Evolutionary conservation across 2,888 invertebrate genomes (phyloP).

Genomic region (Pseudeuparius sepicola): DNA sequence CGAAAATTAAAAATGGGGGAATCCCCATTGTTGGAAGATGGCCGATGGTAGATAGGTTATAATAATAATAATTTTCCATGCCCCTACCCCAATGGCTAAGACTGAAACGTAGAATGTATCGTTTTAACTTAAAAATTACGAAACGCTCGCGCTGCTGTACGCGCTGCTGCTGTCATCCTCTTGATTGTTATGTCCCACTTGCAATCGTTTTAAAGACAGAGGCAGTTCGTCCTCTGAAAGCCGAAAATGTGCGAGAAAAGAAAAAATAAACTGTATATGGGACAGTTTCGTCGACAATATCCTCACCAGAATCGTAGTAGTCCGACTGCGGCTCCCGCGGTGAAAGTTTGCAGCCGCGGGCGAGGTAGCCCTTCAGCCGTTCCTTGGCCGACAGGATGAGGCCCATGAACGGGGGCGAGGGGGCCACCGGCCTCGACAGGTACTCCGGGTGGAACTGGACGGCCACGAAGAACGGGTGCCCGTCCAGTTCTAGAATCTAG

Average conservation of each 20-base stretch:
- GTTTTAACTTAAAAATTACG: no score
- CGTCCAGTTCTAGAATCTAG: slow-evolving; percentile 73
- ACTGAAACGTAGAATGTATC: no score
- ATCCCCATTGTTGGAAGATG: no score
- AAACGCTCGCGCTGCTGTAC: slow-evolving; percentile 32
- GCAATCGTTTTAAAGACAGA: slow-evolving; percentile 25
- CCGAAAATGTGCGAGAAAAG: no score
- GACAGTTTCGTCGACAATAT: no score
- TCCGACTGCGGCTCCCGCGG: slow-evolving; percentile 61
- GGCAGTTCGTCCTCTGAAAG: slow-evolving; percentile 28
- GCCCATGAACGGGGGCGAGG: slow-evolving; percentile 93
- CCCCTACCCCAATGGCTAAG: no score
- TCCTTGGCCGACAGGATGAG: slow-evolving; percentile 82
- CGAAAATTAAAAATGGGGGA: no score
- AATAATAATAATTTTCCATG: no score
- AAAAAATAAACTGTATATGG: no score
- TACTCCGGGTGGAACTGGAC: slow-evolving; percentile 99
- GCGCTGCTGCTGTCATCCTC: slow-evolving; percentile 35
- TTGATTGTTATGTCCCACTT: slow-evolving; percentile 23
- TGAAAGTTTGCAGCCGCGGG: slow-evolving; percentile 63
- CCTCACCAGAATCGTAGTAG: slow-evolving; percentile 54
- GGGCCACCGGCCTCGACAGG: slow-evolving; percentile 78
- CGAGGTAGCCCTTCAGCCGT: slow-evolving; percentile 62
- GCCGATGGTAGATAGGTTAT: no score
- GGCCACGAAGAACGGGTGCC: slow-evolving; percentile 87